phyloP scores from a whole-genome alignment of 2,113 vertebrate genomes.

The Ia io region DNA sequence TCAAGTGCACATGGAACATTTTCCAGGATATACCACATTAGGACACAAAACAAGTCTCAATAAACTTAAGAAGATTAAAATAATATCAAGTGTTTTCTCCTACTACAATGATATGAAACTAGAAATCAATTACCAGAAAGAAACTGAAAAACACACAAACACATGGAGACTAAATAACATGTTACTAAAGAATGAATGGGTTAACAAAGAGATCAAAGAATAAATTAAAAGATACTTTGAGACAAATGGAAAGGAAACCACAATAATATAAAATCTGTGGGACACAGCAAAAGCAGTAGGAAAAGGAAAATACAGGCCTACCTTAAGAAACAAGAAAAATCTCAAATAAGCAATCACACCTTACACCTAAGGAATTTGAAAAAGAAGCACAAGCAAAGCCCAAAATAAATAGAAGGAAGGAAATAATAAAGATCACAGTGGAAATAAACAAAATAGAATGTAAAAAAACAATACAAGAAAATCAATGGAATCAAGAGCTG shows the following conservation, averaged over 20 bases:
- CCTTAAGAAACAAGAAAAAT: neutral
- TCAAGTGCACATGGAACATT: neutral
- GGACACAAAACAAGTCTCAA: neutral
- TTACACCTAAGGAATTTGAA: neutral
- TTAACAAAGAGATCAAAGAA: neutral
- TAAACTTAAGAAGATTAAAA: neutral
- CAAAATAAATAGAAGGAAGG: neutral
- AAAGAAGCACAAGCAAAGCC: neutral
- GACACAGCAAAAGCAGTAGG: neutral
- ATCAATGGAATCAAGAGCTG: neutral
- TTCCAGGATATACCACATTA: neutral
- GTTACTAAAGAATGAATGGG: neutral
- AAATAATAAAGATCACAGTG: neutral
- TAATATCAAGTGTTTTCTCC: neutral
- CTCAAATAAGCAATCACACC: neutral
- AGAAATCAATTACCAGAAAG: neutral
- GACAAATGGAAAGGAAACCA: neutral
- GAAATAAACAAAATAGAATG: neutral
- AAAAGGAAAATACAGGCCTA: neutral
- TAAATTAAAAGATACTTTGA: neutral
- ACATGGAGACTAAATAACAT: neutral
- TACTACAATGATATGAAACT: neutral
- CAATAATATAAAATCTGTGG: neutral
- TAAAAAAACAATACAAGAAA: neutral
- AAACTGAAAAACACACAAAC: neutral